phyloP scores from a whole-genome alignment of 2,113 vertebrate species.

The Apistogramma diplotaenia region DNA sequence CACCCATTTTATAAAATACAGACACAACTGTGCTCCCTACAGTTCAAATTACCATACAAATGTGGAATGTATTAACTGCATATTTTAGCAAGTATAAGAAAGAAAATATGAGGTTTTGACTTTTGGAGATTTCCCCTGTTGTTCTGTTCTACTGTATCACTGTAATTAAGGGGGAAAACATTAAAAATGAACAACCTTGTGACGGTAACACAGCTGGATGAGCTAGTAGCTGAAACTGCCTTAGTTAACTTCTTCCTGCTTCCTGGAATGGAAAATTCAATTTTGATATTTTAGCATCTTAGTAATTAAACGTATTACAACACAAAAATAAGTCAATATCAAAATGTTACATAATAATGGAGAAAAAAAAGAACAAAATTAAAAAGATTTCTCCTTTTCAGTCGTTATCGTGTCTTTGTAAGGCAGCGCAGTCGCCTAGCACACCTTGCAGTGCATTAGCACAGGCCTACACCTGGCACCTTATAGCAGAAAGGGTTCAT shows the following conservation, averaged over 20 bases:
- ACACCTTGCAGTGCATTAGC: slow-evolving; percentile 1
- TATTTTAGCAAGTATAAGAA: background rate
- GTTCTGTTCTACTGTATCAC: background rate
- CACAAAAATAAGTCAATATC: background rate
- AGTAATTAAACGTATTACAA: background rate
- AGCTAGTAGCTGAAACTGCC: background rate
- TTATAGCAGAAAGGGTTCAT: slow-evolving; percentile 33
- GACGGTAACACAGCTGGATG: background rate
- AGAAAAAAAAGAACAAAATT: background rate
- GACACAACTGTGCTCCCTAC: background rate
- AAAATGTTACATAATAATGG: background rate
- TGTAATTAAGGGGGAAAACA: background rate
- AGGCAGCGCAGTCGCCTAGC: background rate
- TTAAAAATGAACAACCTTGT: background rate
- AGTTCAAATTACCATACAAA: background rate
- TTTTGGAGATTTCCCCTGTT: background rate
- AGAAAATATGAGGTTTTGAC: background rate
- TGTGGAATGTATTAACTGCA: background rate
- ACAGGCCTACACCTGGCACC: slow-evolving; percentile 22
- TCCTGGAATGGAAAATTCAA: background rate
- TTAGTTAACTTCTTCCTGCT: background rate
- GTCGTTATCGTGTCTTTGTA: background rate
- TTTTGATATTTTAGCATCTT: background rate
- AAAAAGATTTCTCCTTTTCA: background rate
- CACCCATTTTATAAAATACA: background rate